Evolutionary conservation across 2,888 invertebrate species (phyloP).

Genomic region (Nowickia ferox): DNA sequence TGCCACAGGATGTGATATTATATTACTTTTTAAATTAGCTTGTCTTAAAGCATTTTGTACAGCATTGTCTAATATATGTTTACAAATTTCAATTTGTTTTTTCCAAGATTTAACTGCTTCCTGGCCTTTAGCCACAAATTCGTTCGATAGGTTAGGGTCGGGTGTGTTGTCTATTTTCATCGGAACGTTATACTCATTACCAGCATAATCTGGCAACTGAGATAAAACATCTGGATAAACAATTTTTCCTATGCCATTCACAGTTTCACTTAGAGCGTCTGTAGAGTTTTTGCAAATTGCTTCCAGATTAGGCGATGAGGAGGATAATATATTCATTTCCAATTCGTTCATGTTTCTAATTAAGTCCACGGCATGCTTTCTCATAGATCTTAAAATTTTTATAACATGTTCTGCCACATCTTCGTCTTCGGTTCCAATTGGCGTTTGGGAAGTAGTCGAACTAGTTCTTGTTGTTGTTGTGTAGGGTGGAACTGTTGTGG

Average conservation of each 20-base stretch:
- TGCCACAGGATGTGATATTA: neutral
- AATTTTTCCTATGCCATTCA: neutral
- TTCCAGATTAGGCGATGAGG: neutral
- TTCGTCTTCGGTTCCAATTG: conserved; percentile 45
- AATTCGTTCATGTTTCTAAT: conserved; percentile 70
- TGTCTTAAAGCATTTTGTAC: conserved; percentile 57
- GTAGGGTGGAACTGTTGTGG: neutral
- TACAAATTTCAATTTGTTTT: conserved; percentile 72
- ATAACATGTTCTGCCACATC: conserved; percentile 70
- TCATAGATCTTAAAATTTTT: conserved; percentile 67
- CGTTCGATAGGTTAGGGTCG: conserved; percentile 34
- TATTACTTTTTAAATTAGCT: conserved; percentile 25
- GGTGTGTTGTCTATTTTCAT: conserved; percentile 32
- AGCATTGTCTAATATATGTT: conserved; percentile 68
- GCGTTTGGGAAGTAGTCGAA: neutral
- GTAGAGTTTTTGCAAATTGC: conserved; percentile 31
- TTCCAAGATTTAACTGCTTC: conserved; percentile 72
- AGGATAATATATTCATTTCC: conserved; percentile 68
- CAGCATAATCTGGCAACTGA: conserved; percentile 22
- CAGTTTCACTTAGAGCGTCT: neutral
- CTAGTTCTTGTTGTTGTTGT: neutral
- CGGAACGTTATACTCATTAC: conserved; percentile 65
- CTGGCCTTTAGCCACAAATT: conserved; percentile 71
- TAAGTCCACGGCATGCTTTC: conserved; percentile 65
- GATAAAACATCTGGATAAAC: conserved; percentile 40